Evolutionary conservation across 64 coral and sea anemone genomes (phyloP).

Genomic region (Acropora yongei): DNA sequence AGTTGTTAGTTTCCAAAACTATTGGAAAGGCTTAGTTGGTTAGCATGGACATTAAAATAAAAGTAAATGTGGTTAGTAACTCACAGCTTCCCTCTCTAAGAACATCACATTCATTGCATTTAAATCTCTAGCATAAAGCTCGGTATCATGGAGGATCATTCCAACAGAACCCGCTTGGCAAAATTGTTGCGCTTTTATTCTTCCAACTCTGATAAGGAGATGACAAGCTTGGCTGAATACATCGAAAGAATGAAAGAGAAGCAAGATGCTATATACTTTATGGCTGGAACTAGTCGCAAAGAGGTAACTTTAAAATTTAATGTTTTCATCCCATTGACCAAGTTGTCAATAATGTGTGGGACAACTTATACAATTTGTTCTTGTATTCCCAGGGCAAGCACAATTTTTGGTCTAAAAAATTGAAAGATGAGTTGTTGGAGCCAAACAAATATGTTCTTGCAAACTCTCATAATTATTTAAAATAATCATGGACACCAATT

Average conservation of each 20-base stretch:
- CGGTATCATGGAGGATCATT: constrained; percentile 98
- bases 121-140: constrained; percentile 78
- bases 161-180: constrained; percentile 93
- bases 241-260: constrained; percentile 99
- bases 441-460: no score
- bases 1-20: no score
- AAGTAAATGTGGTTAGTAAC: neutral
- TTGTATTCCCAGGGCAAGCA: neutral
- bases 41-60: no score
- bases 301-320: constrained; percentile 55
- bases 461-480: no score
- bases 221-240: constrained; percentile 93
- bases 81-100: neutral
- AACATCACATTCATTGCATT: neutral
- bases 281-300: constrained; percentile 93
- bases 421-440: no score
- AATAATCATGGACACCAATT: no score
- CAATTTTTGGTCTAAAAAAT: neutral
- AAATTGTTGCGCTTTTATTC: constrained; percentile 95
- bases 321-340: neutral
- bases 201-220: constrained; percentile 90
- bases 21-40: no score
- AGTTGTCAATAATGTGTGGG: neutral
- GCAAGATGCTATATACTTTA: constrained; percentile 97
- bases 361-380: neutral